Conservation (phyloP, 2,797 vertebrate genomes). For the Ctenopoma multispine region DNA sequence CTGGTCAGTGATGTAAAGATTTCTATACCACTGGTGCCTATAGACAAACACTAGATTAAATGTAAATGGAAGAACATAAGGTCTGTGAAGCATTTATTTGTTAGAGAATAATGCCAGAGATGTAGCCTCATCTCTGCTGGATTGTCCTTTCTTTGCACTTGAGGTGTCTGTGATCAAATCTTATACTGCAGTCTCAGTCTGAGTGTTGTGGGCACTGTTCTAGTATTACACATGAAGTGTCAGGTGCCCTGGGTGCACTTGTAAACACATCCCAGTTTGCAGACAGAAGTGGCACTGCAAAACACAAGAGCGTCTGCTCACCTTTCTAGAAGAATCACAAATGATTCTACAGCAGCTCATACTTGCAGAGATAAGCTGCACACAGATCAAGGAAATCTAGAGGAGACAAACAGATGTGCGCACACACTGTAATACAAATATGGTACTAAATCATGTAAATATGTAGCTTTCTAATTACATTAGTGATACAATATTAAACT, state of each 20-base stretch:
- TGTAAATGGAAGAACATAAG: too few relatives aligned
- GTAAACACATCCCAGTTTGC: conserved; percentile 70
- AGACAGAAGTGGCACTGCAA: conserved; percentile 61
- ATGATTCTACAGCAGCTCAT: not conserved
- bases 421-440: not conserved
- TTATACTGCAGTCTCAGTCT: conserved; percentile 32
- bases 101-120: not conserved
- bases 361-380: not conserved
- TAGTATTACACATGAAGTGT: conserved; percentile 76
- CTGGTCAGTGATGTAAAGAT: not conserved
- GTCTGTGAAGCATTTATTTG: too few relatives aligned
- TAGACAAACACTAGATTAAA: too few relatives aligned
- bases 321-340: conserved; percentile 35
- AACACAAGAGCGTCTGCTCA: conserved; percentile 49
- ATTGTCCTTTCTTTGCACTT: conserved; percentile 67
- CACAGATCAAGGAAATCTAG: not conserved
- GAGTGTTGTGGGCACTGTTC: conserved; percentile 51
- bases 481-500: not conserved
- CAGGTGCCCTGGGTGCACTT: conserved; percentile 63
- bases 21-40: not conserved
- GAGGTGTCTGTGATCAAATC: conserved; percentile 64
- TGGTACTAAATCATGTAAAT: not conserved
- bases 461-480: not conserved
- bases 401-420: not conserved
- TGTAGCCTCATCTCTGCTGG: conserved; percentile 28